Evolutionary conservation across 1,140 invertebrate species (phyloP), one percentile per base, ranked within the genome.

Genomic region (Drepana arcuata): DNA sequence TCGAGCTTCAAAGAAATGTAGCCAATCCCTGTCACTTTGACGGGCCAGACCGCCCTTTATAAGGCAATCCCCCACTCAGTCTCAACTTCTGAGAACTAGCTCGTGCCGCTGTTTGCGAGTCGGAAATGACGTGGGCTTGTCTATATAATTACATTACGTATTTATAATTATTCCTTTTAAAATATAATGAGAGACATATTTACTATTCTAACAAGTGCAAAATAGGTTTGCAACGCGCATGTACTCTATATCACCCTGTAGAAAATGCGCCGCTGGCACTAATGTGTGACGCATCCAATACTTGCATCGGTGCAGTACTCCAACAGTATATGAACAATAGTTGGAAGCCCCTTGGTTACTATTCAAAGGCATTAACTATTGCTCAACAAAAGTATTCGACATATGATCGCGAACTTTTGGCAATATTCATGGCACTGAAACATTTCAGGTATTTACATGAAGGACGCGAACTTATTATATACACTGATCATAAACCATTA

Each of bases 201-300:
- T n/a, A n/a, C n/a, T n/a, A n/a, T n/a, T n/a, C n/a, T n/a, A n/a
- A n/a, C n/a, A n/a, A n/a, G 18, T 21, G 18, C 9, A 21, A 21
- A 21, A 9, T 5, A 9, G 9, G 18, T 9, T 21, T 21, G 9
- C 18, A 21, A 21, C 18, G 18, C 18, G 18, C 18, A 21, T 21
- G 18, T 4, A 21, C 18, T 5, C 18, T 33, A 21, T 33, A 4
- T 12, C 18, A 33, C 18, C 31, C 31, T 10, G n/a, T 12, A n/a
- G 9, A 2, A 2, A 5, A 23, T 6, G 18, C 12, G 1, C 31
- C 31, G 2, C 12, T 33, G 23, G 10, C 36, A 1, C 10, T 39
- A 6, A 39, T 39, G 36, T 4, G 12, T 10, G 34, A 36, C 10
- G 34, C 34, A 26, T 36, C 34, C 7, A 7, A 36, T 11, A 36